These are phyloP conservation scores for Cyclopterus lumpus DNA, from an alignment of 2,797 vertebrate genomes.

Conservation along the genomic window DNA sequence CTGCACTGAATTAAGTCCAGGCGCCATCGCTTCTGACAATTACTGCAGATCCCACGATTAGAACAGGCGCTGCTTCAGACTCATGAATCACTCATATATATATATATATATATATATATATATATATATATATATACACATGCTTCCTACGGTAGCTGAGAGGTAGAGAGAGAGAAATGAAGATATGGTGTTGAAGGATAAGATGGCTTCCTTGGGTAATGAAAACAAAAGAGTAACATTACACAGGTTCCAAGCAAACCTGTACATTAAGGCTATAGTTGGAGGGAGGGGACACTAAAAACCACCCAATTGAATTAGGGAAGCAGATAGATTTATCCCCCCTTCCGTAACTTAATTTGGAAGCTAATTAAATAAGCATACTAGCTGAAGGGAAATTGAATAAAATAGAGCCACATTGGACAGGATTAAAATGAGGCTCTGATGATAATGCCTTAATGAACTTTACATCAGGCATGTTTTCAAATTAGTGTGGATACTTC, in stretches of 20 bases:
- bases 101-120: too few relatives aligned
- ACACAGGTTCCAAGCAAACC: constrained; percentile 53
- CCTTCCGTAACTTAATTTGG: constrained; percentile 75
- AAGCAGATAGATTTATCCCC: constrained; percentile 73
- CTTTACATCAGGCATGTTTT: constrained; percentile 63
- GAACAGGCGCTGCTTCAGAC: constrained; percentile 57
- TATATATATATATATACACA: constrained; percentile 78
- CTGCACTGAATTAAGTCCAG: constrained; percentile 65
- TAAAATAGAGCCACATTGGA: constrained; percentile 64
- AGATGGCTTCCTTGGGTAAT: constrained; percentile 72
- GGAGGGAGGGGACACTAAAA: constrained; percentile 58
- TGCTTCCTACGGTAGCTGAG: constrained; percentile 50
- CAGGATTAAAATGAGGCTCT: constrained; percentile 63
- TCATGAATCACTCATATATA: constrained; percentile 80
- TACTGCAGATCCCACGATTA: constrained; percentile 73
- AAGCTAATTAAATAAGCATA: constrained; percentile 77
- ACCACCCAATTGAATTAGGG: constrained; percentile 64
- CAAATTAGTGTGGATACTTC: constrained; percentile 52
- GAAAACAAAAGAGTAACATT: constrained; percentile 64
- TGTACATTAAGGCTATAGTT: constrained; percentile 48
- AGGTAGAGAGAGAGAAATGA: constrained; percentile 31
- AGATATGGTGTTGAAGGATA: constrained; percentile 60
- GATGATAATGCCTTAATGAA: constrained; percentile 61
- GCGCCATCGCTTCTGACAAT: constrained; percentile 63
- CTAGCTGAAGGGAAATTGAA: constrained; percentile 73